Percentiles rank a stretch among this genome's conserved stretches.
These are phyloP conservation scores for Bolinopsis microptera DNA, from an alignment of 37 sponge, comb jelly and placozoan genomes.

Conservation along the genomic window DNA sequence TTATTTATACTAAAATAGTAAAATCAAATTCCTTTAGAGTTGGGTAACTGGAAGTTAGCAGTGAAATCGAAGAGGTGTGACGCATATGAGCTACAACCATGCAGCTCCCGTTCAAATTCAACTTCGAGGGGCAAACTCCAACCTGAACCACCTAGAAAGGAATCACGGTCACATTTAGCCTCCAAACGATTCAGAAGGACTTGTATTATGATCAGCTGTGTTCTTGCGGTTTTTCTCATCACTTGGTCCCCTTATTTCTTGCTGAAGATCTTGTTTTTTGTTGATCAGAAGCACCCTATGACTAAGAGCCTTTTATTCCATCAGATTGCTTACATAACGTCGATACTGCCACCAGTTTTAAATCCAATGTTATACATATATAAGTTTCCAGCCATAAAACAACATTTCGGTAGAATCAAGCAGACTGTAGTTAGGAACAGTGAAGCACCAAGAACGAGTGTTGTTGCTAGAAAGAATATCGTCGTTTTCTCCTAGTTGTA, in stretches of 20 bases:
- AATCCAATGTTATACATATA: constrained; percentile 40
- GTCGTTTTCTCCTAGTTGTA: too few relatives aligned
- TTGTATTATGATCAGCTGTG: not conserved
- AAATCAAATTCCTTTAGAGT: too few relatives aligned
- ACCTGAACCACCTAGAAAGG: too few relatives aligned
- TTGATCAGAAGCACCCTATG: not conserved
- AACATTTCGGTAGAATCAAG: not conserved
- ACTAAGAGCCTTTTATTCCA: not conserved
- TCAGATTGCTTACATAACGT: constrained; percentile 6
- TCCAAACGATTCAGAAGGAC: constrained; percentile 42
- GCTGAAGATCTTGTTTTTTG: constrained; percentile 12
- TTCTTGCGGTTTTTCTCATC: not conserved
- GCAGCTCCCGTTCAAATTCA: too few relatives aligned
- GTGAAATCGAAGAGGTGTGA: too few relatives aligned
- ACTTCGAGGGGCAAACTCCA: too few relatives aligned
- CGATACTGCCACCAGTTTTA: constrained; percentile 34
- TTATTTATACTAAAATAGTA: too few relatives aligned
- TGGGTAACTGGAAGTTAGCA: too few relatives aligned
- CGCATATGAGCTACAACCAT: too few relatives aligned
- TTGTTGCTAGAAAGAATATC: not conserved
- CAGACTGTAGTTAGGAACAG: not conserved
- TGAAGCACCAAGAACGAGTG: not conserved
- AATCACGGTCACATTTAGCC: too few relatives aligned
- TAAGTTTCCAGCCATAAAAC: constrained; percentile 52
- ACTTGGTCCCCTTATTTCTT: constrained; percentile 64